These are phyloP conservation scores for Palythoa heliodiscus DNA, from an alignment of 92 coral and sea anemone genomes.

Conservation along the genomic window DNA sequence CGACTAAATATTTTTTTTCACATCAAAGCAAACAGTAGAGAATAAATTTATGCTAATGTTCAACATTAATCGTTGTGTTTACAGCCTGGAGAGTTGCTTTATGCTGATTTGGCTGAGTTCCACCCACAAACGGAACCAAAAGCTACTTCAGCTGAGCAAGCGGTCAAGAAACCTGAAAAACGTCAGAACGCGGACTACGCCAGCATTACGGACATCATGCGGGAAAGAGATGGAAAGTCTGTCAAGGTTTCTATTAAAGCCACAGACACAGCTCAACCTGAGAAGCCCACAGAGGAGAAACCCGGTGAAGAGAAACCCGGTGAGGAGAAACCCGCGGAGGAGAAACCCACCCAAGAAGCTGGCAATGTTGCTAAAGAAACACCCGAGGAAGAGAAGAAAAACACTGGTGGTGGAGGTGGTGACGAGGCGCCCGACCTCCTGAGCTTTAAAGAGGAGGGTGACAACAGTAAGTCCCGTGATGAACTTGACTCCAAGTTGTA, in stretches of 20 bases:
- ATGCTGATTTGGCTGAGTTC: constrained; percentile 2
- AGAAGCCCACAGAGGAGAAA: not conserved
- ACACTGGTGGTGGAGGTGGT: not conserved
- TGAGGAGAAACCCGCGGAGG: no score
- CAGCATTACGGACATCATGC: constrained; percentile 9
- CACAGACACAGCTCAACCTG: not conserved
- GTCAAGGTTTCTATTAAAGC: not conserved
- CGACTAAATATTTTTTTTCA: no score
- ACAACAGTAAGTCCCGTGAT: constrained; percentile 3
- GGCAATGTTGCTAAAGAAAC: not conserved
- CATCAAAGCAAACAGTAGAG: not conserved
- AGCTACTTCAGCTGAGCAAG: not conserved
- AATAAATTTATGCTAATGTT: not conserved
- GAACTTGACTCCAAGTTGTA: constrained; percentile 13
- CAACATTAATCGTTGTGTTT: not conserved
- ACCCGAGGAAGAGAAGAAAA: not conserved
- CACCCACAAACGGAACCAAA: not conserved
- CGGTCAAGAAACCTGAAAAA: constrained; percentile 4
- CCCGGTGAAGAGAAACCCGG: no score
- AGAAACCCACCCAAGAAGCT: no score
- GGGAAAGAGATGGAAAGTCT: not conserved
- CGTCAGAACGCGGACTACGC: not conserved
- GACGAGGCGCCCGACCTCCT: not conserved
- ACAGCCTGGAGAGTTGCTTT: constrained; percentile 4
- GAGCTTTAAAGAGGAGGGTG: not conserved